phyloP scores from a whole-genome alignment of 2,888 invertebrate genomes.

The Dynastes tityus region DNA sequence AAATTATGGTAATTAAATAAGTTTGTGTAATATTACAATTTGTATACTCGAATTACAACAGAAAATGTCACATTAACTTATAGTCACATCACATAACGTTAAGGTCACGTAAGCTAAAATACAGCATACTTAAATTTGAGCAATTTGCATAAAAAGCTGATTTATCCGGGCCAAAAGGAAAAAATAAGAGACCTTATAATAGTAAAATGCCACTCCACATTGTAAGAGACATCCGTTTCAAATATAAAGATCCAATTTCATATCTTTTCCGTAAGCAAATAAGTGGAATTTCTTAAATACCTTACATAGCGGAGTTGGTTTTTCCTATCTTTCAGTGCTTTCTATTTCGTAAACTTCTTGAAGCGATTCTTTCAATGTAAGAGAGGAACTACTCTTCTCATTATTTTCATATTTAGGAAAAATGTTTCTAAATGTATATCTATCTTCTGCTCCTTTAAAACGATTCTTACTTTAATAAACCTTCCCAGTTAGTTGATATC shows the following conservation, averaged over 20 bases:
- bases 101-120: no score
- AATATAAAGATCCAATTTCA: background rate
- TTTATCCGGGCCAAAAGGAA: background rate
- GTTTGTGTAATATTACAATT: no score
- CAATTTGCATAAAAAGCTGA: no score
- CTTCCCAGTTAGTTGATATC: no score
- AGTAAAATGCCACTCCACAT: background rate
- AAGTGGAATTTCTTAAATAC: background rate
- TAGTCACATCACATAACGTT: no score
- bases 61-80: no score
- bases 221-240: conserved; percentile 1
- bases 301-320: background rate
- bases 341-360: conserved; percentile 10
- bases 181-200: background rate
- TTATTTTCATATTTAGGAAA: background rate
- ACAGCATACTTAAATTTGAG: no score
- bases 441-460: background rate
- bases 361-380: conserved; percentile 3
- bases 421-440: background rate
- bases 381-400: background rate
- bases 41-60: no score
- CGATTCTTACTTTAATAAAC: no score
- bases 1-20: no score
- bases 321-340: background rate
- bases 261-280: conserved; percentile 4